Evolutionary conservation across 2,888 invertebrate species (phyloP), one percentile per base, ranked within the genome.

Genomic region (Gibbula magus): DNA sequence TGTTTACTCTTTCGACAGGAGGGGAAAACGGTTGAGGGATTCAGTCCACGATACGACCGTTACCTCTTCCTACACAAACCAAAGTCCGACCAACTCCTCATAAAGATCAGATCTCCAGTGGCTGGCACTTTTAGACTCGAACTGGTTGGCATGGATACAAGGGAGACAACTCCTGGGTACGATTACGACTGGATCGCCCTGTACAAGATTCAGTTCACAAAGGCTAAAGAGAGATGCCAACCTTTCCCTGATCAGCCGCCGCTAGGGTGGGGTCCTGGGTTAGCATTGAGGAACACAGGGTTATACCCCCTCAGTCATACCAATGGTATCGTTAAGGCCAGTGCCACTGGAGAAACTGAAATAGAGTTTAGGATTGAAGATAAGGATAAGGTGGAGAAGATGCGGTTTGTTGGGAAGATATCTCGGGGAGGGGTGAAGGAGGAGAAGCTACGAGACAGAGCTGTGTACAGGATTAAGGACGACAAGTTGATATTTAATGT

Each of bases 191-290:
- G 89, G 87, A 84, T 88, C 0, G 87, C 85, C n/a, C 85, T 88
- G 39, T 89, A 89, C 79, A 89, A 88, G 82, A 83, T 86, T 8
- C 74, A 77, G 7, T 86, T 87, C 13, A 82, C 82, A 22, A 83
- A 80, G 22, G 85, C 85, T 29, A 85, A 86, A 7, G 86, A 84
- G 18, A 85, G 83, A 70, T 86, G 86, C 25, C 81, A 85, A 20
- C 89, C 89, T 39, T 88, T 90, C 79, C 91, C 91, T 0, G 87
- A 89, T 67, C 77, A 83, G 18, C 90, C 90, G 13, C 87, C 86
- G 0, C 88, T 88, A 3, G 91, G 91, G 0, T 91, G 91, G 91
- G 91, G 91, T 0, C 90, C 90, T 2, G 88, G 88, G 10, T 56
- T 61, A 0, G 82, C 85, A 74, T 67, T 79, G 0, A 66, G 75